Base-by-base conservation (phyloP, 2,797 vertebrate species). In the Enteromius radiatus region DNA sequence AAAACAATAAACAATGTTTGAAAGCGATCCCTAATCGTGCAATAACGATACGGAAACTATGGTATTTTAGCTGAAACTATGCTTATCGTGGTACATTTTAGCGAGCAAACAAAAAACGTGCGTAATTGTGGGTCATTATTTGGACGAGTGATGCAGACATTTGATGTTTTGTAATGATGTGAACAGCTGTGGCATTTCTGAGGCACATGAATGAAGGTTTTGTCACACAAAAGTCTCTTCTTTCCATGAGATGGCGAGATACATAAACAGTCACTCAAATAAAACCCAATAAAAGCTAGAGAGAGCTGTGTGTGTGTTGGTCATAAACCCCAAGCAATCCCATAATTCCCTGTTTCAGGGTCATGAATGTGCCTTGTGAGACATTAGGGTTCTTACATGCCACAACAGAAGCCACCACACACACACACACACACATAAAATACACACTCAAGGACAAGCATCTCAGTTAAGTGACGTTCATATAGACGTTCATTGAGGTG, bases 311-410 rank as follows among this genome's bases (percentile, higher is more conserved):
- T 67, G 76, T 33, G 49, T 63, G 43, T 26, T 36, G 65, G 33
- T 31, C 59, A 81, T 76, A 75, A 82, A 85, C 61, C 23, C 21
- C 12, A 70, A 84, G 80, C 80, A 67, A 85, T 85, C 86, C 86
- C 88, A 94, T 93, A 94, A 94, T 92, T 92, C 88, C 88, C 78
- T 87, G 89, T 92, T 94, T 94, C 91, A 93, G 86, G 87, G 86
- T 79, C 87, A 90, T 85, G 88, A 91, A 92, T 90, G 89, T 88
- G 88, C 88, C 90, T 93, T 91, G 91, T 88, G 89, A 36, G 88
- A 71, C 28, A 12, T 41, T 56, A 67, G 75, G 52, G 52, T 23
- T 56, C 52, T 75, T 41, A 56, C 15, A 38, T 10, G 68, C 31
- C 41, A 74, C 78, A 78, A 83, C 43, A 71, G 41, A 67, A 54